Base-by-base conservation (phyloP, 2,113 vertebrate genomes). In the Nyctibius bracteatus region DNA sequence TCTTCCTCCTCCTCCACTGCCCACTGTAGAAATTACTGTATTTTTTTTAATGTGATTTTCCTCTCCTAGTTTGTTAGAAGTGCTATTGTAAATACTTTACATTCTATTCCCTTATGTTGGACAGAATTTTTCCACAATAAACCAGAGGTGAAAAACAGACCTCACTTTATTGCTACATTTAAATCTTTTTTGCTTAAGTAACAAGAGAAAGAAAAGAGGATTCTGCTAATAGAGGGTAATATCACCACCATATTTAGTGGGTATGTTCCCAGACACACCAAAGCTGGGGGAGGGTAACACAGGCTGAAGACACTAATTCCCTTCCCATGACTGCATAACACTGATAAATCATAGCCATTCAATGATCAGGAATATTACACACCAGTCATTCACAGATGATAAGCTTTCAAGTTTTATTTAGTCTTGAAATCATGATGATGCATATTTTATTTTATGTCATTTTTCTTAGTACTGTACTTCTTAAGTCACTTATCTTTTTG, bases 61-160 rank as follows among this genome's bases (percentile, higher is more conserved):
- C 19, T 55, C 14, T 65, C 15, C 24, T 91, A 28, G 12, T 59
- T 78, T 77, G 7, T 43, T 83, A 44, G 10, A 49, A 2, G 6
- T 70, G 12, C 1, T 59, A 28, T 22, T 17, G 58, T 82, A 66
- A 33, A 88, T 73, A 73, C 21, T 88, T 79, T 31, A 21, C 4
- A 17, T 62, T 86, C 5, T n/a, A 2, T 44, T 83, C 8, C 27
- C 66, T 86, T 58, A 47, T 4, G 14, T 9, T 58, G 31, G 17
- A 35, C 13, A 80, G 27, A 90, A 44, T 81, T 57, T 90, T 75
- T 79, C 21, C 23, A 59, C 12, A 66, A 27, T 44, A 82, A 81
- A 66, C 3, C 3, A 25, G 5, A 0, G 6, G 3, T 17, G 14
- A 5, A n/a, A 28, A 43, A 15, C 6, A 77, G 9, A 57, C 18